Conservation (phyloP, 2,113 vertebrate genomes). For the Poeciliopsis turrubarensis region DNA sequence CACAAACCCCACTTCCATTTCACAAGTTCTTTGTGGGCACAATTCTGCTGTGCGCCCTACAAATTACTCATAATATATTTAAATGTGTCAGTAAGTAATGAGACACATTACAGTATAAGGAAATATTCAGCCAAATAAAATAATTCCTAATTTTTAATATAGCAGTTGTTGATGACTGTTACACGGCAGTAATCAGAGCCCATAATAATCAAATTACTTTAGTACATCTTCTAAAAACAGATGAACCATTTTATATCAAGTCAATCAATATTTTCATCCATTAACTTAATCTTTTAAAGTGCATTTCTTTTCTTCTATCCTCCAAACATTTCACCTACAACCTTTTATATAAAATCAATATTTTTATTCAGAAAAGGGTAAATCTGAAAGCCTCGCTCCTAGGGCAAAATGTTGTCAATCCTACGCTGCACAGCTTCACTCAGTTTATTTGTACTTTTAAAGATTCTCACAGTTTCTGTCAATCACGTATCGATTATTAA, state of each 20-base stretch:
- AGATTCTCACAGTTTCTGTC: background rate
- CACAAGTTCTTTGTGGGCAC: background rate
- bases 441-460: background rate
- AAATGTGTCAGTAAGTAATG: background rate
- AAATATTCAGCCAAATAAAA: background rate
- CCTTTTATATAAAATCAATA: background rate
- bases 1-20: background rate
- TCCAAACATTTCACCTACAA: background rate
- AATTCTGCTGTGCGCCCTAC: background rate
- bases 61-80: background rate
- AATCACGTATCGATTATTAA: background rate
- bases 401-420: background rate
- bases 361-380: background rate
- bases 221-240: background rate
- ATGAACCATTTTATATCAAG: background rate
- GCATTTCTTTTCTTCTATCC: background rate
- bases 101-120: background rate
- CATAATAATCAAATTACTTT: background rate
- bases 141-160: background rate
- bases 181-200: slow-evolving; percentile 37
- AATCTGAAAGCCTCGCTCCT: background rate
- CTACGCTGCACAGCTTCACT: background rate
- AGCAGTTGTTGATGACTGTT: slow-evolving; percentile 8
- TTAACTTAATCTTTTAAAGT: background rate
- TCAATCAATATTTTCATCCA: background rate